Evolutionary conservation across 1,140 invertebrate species (phyloP).

Genomic region (Leptinotarsa defecta): DNA sequence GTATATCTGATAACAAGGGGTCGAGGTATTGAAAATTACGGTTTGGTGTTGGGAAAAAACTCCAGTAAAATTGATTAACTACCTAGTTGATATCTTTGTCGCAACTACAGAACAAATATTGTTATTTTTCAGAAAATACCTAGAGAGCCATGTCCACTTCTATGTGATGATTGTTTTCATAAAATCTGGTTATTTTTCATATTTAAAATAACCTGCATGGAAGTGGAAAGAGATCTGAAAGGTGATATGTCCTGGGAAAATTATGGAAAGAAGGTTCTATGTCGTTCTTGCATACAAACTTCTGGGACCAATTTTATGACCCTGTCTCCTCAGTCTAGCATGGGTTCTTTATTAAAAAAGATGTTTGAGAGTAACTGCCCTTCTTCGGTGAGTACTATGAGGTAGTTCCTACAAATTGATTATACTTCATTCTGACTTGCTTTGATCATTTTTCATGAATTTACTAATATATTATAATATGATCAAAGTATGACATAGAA

Average conservation of each 20-base stretch:
- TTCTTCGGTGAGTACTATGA: constrained; percentile 1
- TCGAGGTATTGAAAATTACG: too few species aligned
- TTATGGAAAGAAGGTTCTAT: constrained; percentile 15
- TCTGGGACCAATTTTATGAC: constrained; percentile 12
- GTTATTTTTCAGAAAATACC: constrained; percentile 4
- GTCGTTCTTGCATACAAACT: neutral
- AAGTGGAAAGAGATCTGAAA: constrained; percentile 12
- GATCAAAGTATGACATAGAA: too few species aligned
- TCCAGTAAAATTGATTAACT: too few species aligned
- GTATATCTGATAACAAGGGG: too few species aligned
- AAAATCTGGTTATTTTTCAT: constrained; percentile 15
- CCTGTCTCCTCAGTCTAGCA: neutral
- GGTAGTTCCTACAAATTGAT: too few species aligned
- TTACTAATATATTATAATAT: too few species aligned
- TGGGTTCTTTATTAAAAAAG: neutral
- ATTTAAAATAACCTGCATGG: constrained; percentile 15
- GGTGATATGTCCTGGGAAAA: constrained; percentile 11
- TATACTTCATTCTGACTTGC: too few species aligned
- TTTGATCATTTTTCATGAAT: too few species aligned
- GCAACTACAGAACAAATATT: neutral
- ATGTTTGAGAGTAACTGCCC: constrained; percentile 5
- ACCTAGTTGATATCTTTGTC: too few species aligned
- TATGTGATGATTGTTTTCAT: constrained; percentile 7
- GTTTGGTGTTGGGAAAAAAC: too few species aligned
- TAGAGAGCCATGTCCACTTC: neutral